These are phyloP conservation scores for Silurus glanis DNA, from an alignment of 2,113 vertebrate genomes.

Conservation along the genomic window DNA sequence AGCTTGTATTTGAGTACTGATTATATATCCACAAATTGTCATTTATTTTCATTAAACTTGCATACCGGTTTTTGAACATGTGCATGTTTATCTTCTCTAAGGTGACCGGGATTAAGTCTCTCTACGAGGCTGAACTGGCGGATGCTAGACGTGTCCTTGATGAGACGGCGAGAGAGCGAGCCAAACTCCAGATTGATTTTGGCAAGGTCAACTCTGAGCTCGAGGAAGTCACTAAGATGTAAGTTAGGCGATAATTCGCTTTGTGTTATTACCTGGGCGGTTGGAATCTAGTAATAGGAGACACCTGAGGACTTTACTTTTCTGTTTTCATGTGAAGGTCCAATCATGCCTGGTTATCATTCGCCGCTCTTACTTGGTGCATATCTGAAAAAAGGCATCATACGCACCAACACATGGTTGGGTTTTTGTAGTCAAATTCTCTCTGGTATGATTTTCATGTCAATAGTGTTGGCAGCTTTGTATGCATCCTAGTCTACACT, in stretches of 20 bases:
- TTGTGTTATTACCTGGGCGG: neutral
- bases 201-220: slow-evolving; percentile 86
- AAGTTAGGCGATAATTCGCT: slow-evolving; percentile 38
- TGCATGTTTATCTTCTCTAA: slow-evolving; percentile 53
- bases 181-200: slow-evolving; percentile 89
- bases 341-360: neutral
- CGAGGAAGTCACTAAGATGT: slow-evolving; percentile 86
- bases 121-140: slow-evolving; percentile 91
- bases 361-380: neutral
- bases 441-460: neutral
- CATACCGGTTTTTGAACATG: neutral
- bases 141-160: slow-evolving; percentile 90
- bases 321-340: neutral
- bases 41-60: neutral
- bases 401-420: neutral
- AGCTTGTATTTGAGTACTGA: neutral
- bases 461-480: neutral
- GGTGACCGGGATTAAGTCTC: slow-evolving; percentile 86
- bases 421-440: neutral
- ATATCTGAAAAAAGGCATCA: neutral
- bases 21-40: neutral
- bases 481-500: neutral
- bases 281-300: neutral
- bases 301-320: neutral
- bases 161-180: slow-evolving; percentile 88